Evolutionary conservation across 2,113 vertebrate genomes (phyloP), one percentile per base, ranked within the genome.

Genomic region (Peromyscus californicus): DNA sequence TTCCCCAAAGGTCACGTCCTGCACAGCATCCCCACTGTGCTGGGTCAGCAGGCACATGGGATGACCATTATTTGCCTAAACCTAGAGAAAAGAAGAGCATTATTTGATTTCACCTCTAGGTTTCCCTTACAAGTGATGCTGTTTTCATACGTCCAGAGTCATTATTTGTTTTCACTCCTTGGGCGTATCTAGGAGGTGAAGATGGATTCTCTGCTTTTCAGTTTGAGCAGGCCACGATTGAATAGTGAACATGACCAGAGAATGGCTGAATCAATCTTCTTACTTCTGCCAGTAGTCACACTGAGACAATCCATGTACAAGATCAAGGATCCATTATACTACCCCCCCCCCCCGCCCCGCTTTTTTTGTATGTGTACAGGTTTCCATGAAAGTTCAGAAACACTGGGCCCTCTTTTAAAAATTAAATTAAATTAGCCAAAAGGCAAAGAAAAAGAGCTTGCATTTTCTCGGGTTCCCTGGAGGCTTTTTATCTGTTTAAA

Each of bases 1-100:
- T 98, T 98, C 95, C 94, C 96, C 87, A 42, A 96, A 97, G 99
- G 98, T 98, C 98, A 98, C 98, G 98, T 99, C 70, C 0, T 97
- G 99, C 99, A 99, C 97, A 98, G 98, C 90, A 57, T 97, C 96
- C 99, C 99, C 98, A 98, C 99, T 99, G 99, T 98, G 99, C 95
- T 95, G 98, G 99, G 99, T 99, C 99, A 99, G 93, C 83, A 93
- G 94, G 98, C 98, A 94, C 97, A 98, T 19, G 54, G 97, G 96
- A 82, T 96, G 97, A 97, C 82, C 95, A 83, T 97, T 96, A 95
- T 92, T 92, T 98, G 45, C 82, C 96, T 97, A 96, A 97, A 95
- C 76, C 45, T 92, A 94, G 61, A 95, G 92, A 94, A 98, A 96
- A 70, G 96, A 96, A 97, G 15, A 22, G 90, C 54, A 79, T 94